Evolutionary conservation across 2,113 vertebrate genomes (phyloP), one percentile per base, ranked within the genome.

Genomic region (Chaetops frenatus): DNA sequence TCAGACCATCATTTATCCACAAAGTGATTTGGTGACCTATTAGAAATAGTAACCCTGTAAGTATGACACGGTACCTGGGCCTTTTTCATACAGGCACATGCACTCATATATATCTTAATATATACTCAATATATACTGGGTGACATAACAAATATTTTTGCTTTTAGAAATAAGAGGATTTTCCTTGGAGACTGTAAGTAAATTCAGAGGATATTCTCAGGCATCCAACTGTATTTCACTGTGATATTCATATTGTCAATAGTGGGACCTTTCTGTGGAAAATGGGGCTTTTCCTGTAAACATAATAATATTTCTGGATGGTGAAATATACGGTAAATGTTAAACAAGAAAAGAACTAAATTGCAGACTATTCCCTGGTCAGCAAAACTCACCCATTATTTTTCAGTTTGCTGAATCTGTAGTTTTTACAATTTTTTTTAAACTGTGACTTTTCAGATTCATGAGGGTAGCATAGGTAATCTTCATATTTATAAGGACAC

Each of bases 401-500:
- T 96, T 95, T 92, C 81, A 90, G 94, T 95, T 96, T 97, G 97
- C 97, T 97, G 97, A 97, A 96, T 97, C 86, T 74, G 95, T 95
- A 90, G 76, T 91, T 97, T 97, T 92, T 87, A 51, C 40, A 28
- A 8, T 88, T 93, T 97, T 95, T 95, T 92, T 53, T 45, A 85
- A 96, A 89, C 95, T 74, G 64, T 96, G 96, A 96, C 95, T 97
- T 97, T 97, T 96, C 93, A 94, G 93, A 96, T 96, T 95, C 96
- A 95, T 95, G 94, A 96, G 79, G 69, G 45, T 88, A 94, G 92
- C 73, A 69, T 50, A 96, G 93, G 95, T 89, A 97, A 97, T 96
- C 93, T 97, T 97, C 96, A 97, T 97, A 96, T 97, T 97, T 96
- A 97, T 97, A 97, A 97, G 96, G 96, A 97, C 90, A 95, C 74